These are phyloP conservation scores for Pocillopora grandis DNA, from an alignment of 92 coral and sea anemone genomes.

Conservation along the genomic window DNA sequence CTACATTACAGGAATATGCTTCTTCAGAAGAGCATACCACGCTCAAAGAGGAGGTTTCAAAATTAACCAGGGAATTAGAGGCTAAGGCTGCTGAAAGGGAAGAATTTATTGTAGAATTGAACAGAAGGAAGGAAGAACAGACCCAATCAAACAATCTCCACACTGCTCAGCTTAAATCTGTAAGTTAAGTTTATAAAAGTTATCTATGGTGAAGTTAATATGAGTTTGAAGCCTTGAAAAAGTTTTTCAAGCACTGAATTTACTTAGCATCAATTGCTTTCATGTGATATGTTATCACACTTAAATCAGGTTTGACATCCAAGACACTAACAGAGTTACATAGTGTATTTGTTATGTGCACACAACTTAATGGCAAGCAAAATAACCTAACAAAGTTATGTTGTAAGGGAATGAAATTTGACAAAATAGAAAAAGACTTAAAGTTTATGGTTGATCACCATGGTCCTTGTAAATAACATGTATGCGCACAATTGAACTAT, in stretches of 20 bases:
- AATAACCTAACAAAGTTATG: too few species aligned
- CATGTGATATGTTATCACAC: too few species aligned
- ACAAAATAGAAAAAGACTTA: too few species aligned
- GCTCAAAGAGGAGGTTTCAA: background rate
- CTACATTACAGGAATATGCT: constrained; percentile 5
- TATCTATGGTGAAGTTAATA: background rate
- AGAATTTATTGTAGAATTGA: constrained; percentile 27
- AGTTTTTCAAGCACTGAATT: too few species aligned
- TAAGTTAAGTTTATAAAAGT: background rate
- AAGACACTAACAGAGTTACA: too few species aligned
- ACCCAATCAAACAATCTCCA: background rate
- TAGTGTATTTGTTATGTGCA: too few species aligned
- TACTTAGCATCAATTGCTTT: too few species aligned
- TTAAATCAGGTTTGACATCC: too few species aligned
- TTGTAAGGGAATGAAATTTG: too few species aligned
- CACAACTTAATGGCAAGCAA: too few species aligned
- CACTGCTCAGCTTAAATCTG: constrained; percentile 9
- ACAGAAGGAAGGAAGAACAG: constrained; percentile 18
- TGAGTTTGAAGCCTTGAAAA: background rate
- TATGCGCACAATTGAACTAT: too few species aligned
- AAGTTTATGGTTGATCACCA: too few species aligned
- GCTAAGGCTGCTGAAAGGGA: constrained; percentile 30
- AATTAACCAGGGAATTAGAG: constrained; percentile 9
- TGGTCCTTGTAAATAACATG: background rate
- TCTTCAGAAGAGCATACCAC: constrained; percentile 13